phyloP scores from a whole-genome alignment of 2,888 invertebrate species.

The Drosophila parthenogenetica region DNA sequence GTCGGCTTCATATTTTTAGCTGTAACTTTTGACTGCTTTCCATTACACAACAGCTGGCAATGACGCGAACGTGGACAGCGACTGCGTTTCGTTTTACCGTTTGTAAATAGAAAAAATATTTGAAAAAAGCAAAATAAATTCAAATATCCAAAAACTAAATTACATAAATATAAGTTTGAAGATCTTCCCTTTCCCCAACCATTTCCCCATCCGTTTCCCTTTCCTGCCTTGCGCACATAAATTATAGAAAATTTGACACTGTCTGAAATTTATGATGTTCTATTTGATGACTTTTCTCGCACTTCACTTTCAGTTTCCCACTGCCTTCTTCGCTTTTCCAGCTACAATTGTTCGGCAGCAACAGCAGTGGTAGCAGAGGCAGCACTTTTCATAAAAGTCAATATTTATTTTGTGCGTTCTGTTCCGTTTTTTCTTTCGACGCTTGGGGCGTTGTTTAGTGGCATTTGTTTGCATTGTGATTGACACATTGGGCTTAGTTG shows the following conservation, averaged over 20 bases:
- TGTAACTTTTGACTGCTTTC: constrained; percentile 19
- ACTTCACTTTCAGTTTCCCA: constrained; percentile 3
- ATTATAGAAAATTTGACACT: constrained; percentile 61
- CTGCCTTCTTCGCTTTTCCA: not conserved
- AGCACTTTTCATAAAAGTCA: constrained; percentile 54
- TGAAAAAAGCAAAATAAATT: constrained; percentile 38
- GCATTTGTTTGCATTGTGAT: constrained; percentile 58
- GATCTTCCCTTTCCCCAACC: not conserved
- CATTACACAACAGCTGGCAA: constrained; percentile 56
- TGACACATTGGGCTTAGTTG: constrained; percentile 60
- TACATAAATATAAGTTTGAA: constrained; percentile 59
- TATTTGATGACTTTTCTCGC: constrained; percentile 48
- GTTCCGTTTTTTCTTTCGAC: constrained; percentile 13
- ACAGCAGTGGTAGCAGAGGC: not conserved
- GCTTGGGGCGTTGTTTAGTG: constrained; percentile 43
- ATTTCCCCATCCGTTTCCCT: not conserved
- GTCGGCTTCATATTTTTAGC: not conserved
- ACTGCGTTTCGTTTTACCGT: constrained; percentile 40
- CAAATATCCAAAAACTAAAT: constrained; percentile 74
- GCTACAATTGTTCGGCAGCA: constrained; percentile 48
- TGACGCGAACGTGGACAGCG: constrained; percentile 55
- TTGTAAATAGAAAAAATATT: constrained; percentile 20
- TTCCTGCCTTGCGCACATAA: constrained; percentile 44
- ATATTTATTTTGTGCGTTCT: constrained; percentile 41
- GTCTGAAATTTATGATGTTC: constrained; percentile 52